These are phyloP conservation scores for Rutilus rutilus DNA, from an alignment of 2,113 vertebrate genomes.

Conservation along the genomic window DNA sequence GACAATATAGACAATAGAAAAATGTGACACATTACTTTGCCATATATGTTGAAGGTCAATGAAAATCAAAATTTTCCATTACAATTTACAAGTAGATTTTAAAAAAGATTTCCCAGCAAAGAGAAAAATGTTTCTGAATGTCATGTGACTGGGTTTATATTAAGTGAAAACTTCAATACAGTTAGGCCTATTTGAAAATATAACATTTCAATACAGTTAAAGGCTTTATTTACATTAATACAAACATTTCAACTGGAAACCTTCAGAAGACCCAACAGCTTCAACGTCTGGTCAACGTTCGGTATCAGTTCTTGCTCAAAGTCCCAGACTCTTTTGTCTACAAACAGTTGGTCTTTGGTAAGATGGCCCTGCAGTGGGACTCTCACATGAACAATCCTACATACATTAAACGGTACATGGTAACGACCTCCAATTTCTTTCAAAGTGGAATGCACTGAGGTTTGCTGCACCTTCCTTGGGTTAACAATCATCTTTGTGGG, in stretches of 20 bases:
- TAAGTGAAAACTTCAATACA: rapidly evolving
- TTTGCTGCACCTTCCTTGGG: constrained; percentile 55
- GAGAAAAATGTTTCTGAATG: too few relatives aligned
- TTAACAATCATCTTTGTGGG: constrained; percentile 62
- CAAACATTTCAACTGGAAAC: not conserved
- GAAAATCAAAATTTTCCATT: too few relatives aligned
- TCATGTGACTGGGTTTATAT: too few relatives aligned
- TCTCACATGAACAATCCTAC: constrained; percentile 53
- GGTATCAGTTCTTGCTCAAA: constrained; percentile 44
- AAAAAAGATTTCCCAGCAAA: too few relatives aligned
- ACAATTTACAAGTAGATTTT: rapidly evolving
- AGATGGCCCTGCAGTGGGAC: constrained; percentile 38
- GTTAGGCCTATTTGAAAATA: not conserved
- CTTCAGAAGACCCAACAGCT: constrained; percentile 9
- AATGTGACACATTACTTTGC: too few relatives aligned
- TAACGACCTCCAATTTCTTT: constrained; percentile 9
- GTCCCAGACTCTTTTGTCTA: constrained; percentile 60
- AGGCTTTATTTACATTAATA: not conserved
- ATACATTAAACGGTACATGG: constrained; percentile 37
- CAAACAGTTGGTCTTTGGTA: constrained; percentile 46
- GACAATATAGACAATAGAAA: too few relatives aligned
- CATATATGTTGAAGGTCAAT: too few relatives aligned
- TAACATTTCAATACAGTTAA: not conserved
- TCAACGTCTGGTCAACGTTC: constrained; percentile 49
- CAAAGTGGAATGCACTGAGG: constrained; percentile 54